These are phyloP conservation scores for Oreonectes daqikongensis DNA, from an alignment of 2,797 vertebrate species.

Conservation along the genomic window DNA sequence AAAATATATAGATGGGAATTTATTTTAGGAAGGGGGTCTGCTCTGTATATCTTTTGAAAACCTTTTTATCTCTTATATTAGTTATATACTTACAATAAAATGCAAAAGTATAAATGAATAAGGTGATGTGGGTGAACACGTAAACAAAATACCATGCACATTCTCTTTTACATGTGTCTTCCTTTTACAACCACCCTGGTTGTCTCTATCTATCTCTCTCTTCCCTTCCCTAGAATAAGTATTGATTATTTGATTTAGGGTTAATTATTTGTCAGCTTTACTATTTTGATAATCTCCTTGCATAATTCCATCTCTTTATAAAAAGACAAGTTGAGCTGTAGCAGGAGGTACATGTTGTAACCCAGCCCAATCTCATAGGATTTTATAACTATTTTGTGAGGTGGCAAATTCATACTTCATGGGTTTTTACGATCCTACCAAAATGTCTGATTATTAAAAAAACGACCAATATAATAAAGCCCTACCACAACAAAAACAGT, in stretches of 20 bases:
- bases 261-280: constrained; percentile 28
- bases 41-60: no score
- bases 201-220: constrained; percentile 11
- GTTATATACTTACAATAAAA: no score
- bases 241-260: constrained; percentile 47
- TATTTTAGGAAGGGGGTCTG: no score
- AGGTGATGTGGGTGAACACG: not conserved
- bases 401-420: no score
- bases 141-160: constrained; percentile 10
- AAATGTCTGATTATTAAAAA: no score
- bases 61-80: no score
- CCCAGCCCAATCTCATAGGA: not conserved
- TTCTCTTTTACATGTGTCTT: not conserved
- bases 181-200: constrained; percentile 2
- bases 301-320: constrained; percentile 17
- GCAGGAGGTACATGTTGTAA: not conserved
- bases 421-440: no score
- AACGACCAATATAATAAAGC: no score
- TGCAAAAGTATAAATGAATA: not conserved
- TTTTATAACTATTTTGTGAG: no score
- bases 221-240: constrained; percentile 7
- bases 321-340: not conserved
- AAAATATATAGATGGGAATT: no score
- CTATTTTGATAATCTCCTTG: constrained; percentile 14
- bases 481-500: no score